Evolutionary conservation across 2,797 vertebrate genomes (phyloP).

Genomic region (Smutsia temminckii): DNA sequence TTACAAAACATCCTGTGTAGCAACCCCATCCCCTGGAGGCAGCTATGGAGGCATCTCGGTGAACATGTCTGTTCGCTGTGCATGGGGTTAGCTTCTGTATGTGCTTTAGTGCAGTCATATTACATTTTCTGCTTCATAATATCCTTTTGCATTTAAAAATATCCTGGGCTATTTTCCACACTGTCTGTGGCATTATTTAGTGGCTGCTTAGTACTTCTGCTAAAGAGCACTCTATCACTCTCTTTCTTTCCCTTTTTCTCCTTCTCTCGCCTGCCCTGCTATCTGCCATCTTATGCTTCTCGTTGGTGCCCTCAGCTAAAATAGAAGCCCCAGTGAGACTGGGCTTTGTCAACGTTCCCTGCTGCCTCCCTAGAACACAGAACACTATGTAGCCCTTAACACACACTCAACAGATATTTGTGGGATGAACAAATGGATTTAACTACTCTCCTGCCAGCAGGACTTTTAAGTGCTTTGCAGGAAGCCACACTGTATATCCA

Average conservation of each 20-base stretch:
- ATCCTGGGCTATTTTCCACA: too few relatives aligned
- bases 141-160: neutral
- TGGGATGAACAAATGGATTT: accelerated
- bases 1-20: too few relatives aligned
- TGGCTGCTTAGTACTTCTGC: neutral
- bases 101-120: accelerated
- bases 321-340: neutral
- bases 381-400: accelerated
- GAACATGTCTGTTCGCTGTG: accelerated
- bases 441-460: accelerated
- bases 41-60: accelerated
- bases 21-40: neutral
- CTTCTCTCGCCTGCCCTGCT: neutral
- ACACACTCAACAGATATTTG: accelerated
- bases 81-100: accelerated
- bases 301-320: neutral
- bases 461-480: accelerated
- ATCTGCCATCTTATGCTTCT: neutral
- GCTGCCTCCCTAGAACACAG: neutral
- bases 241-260: neutral
- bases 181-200: neutral
- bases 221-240: too few relatives aligned
- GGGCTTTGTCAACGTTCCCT: accelerated
- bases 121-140: neutral
- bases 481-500: accelerated